These are phyloP conservation scores for Anas flavirostris DNA, from an alignment of 2,797 vertebrate genomes.

Conservation along the genomic window DNA sequence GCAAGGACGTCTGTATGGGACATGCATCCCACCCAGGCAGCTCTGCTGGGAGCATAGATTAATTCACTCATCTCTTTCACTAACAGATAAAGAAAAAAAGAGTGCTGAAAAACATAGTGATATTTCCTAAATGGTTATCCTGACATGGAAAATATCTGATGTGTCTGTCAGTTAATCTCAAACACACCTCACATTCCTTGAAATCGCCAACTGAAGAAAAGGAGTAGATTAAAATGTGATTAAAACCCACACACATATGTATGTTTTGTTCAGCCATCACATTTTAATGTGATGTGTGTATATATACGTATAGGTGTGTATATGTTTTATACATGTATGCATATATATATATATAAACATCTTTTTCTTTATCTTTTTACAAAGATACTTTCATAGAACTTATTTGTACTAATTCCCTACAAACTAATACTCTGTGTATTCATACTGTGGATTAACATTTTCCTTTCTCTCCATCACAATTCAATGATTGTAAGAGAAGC, in stretches of 20 bases:
- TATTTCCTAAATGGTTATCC: slow-evolving; percentile 14
- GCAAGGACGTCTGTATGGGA: background rate
- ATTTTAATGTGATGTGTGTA: background rate
- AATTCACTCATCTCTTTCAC: background rate
- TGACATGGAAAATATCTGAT: background rate
- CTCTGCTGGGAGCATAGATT: background rate
- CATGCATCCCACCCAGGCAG: background rate
- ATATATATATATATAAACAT: background rate
- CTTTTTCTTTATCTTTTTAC: background rate
- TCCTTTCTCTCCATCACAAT: background rate
- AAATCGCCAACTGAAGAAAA: background rate
- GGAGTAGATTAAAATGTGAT: background rate
- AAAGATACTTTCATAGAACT: background rate
- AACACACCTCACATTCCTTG: background rate
- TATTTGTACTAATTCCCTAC: background rate
- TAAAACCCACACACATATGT: background rate
- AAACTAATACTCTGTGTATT: background rate
- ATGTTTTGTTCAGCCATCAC: background rate
- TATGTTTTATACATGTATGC: background rate
- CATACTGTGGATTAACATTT: background rate
- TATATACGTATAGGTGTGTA: no score
- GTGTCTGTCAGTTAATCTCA: background rate
- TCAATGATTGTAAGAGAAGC: background rate
- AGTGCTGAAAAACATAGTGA: background rate
- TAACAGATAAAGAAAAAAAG: background rate